Percentiles rank a stretch among this genome's conserved stretches.
Conservation (phyloP, 1,140 invertebrate species). For the Lepidurus arcticus region DNA sequence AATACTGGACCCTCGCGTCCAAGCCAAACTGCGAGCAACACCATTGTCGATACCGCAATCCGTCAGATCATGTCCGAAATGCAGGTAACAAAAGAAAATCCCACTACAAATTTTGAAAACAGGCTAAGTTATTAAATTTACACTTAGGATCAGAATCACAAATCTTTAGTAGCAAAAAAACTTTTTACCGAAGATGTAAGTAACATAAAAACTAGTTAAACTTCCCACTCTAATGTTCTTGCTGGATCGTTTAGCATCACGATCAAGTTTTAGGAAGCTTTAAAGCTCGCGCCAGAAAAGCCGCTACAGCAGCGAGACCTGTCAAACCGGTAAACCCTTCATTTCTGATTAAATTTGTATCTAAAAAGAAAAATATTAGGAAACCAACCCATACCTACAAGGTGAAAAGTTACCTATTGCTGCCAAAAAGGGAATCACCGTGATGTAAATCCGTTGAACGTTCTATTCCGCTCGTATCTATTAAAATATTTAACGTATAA, state of each 20-base stretch:
- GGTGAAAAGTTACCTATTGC: slow-evolving; percentile 41
- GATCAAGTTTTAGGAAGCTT: slow-evolving; percentile 20
- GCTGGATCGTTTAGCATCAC: background rate
- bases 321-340: background rate
- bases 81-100: slow-evolving; percentile 33
- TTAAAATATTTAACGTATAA: background rate
- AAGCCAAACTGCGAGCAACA: slow-evolving; percentile 35
- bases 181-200: slow-evolving; percentile 58
- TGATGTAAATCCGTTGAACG: slow-evolving; percentile 6
- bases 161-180: slow-evolving; percentile 73
- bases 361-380: slow-evolving; percentile 35
- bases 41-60: slow-evolving; percentile 42
- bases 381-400: slow-evolving; percentile 39
- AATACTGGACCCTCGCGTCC: slow-evolving; percentile 21
- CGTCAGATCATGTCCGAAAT: slow-evolving; percentile 39
- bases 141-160: slow-evolving; percentile 49
- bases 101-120: slow-evolving; percentile 37
- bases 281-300: slow-evolving; percentile 20
- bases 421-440: slow-evolving; percentile 39
- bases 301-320: background rate
- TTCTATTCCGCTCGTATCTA: background rate
- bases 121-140: slow-evolving; percentile 40
- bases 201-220: slow-evolving; percentile 24
- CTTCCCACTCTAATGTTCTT: background rate
- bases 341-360: slow-evolving; percentile 6